Percentiles rank a stretch among this genome's conserved stretches.
These are phyloP conservation scores for Andrena marginata DNA, from an alignment of 2,888 invertebrate species.

Conservation along the genomic window DNA sequence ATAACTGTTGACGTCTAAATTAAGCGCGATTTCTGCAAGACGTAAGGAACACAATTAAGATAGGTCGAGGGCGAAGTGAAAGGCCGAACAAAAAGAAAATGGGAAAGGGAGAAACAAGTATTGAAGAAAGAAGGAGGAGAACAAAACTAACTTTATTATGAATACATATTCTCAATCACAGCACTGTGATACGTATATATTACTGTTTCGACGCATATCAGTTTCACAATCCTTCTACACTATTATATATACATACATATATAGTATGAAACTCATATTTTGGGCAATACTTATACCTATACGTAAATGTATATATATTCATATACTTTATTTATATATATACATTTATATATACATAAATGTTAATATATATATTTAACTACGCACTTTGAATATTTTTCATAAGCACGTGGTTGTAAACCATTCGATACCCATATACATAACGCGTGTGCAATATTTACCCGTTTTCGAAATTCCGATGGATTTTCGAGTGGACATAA, in stretches of 20 bases:
- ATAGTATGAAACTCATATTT: conserved; percentile 69
- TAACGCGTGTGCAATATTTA: conserved; percentile 18
- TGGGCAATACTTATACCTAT: conserved; percentile 70
- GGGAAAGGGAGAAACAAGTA: conserved; percentile 1
- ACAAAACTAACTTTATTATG: conserved; percentile 68
- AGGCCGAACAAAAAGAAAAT: conserved; percentile 23
- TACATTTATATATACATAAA: conserved; percentile 51
- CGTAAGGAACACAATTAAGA: conserved; percentile 37
- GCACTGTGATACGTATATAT: conserved; percentile 79
- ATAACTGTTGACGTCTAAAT: background rate
- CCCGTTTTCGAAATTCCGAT: conserved; percentile 9
- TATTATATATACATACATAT: conserved; percentile 57
- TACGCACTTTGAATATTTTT: conserved; percentile 77
- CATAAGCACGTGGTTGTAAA: conserved; percentile 66
- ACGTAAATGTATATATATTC: conserved; percentile 45
- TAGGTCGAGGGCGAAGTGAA: conserved; percentile 65
- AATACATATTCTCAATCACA: conserved; percentile 78
- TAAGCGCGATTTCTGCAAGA: conserved; percentile 1
- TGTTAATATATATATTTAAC: conserved; percentile 67
- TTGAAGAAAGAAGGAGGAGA: conserved; percentile 35
- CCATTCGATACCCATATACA: conserved; percentile 44
- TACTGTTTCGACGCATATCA: conserved; percentile 80
- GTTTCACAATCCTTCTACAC: conserved; percentile 72
- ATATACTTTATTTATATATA: conserved; percentile 47
- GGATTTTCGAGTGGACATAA: conserved; percentile 19